Base-by-base conservation (phyloP, 1,140 invertebrate genomes). In the Micrasema longulum region DNA sequence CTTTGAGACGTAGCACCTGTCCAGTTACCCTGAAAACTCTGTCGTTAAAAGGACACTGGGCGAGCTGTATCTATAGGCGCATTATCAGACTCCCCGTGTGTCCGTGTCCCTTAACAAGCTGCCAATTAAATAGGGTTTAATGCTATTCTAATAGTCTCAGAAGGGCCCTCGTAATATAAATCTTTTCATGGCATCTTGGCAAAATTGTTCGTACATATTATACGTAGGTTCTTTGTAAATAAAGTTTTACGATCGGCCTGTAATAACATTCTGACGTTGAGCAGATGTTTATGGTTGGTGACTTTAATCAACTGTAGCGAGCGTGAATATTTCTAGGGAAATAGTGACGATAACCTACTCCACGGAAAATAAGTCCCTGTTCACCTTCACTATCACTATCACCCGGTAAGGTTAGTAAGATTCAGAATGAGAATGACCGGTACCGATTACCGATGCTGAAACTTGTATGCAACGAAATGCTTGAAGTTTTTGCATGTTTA, bases 91-190 rank as follows among this genome's bases (percentile, higher is more conserved):
- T 10, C 16, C 41, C 14, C 14, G 11, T 20, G n/a, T n/a, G n/a
- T n/a, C 11, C 7, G 45, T 48, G 26, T 48, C 48, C 35, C 35
- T 47, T 45, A 69, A 57, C 50, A 38, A 66, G 67, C 57, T 57
- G 36, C 73, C 74, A 76, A 76, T 76, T 76, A 75, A 71, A 69
- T 45, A 71, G 52, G 22, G n/a, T 41, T 35, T 57, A 55, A 45
- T 22, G 66, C 23, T 36, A 53, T 41, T 14, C 35, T 35, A 22
- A 18, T 22, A 50, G n/a, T n/a, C n/a, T n/a, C n/a, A n/a, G n/a
- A n/a, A n/a, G n/a, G 43, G 52, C 20, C 18, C 43, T 22, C 20
- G n/a, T n/a, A n/a, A n/a, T n/a, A n/a, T n/a, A n/a, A n/a, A n/a
- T n/a, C n/a, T n/a, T n/a, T n/a, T n/a, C n/a, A n/a, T n/a, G n/a